phyloP scores from a whole-genome alignment of 1,140 invertebrate species.

The Drosophila asahinai region DNA sequence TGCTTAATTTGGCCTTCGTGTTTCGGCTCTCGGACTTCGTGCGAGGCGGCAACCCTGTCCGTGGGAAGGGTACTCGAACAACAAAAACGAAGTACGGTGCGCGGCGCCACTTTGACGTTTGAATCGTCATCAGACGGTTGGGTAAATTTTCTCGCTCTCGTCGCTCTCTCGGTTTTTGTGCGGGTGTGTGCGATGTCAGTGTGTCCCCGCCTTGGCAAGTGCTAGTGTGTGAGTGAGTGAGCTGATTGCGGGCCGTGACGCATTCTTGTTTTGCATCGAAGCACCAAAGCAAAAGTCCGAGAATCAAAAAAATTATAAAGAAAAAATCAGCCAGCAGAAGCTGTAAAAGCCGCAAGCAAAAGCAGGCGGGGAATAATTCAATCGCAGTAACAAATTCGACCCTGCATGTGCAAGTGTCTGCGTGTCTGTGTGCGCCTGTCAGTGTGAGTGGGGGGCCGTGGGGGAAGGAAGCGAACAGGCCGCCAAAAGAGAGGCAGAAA shows the following conservation, averaged over 20 bases:
- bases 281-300: slow-evolving; percentile 42
- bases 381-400: slow-evolving; percentile 32
- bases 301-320: slow-evolving; percentile 42
- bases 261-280: slow-evolving; percentile 78
- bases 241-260: slow-evolving; percentile 63
- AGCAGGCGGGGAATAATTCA: slow-evolving; percentile 9
- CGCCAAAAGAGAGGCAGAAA: slow-evolving; percentile 38
- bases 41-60: slow-evolving; percentile 50
- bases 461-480: slow-evolving; percentile 51
- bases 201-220: slow-evolving; percentile 26
- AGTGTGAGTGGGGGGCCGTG: slow-evolving; percentile 31
- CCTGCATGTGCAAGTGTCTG: slow-evolving; percentile 58
- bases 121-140: slow-evolving; percentile 78
- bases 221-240: slow-evolving; percentile 37
- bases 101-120: slow-evolving; percentile 76
- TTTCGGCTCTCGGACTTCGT: not conserved
- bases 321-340: slow-evolving; percentile 29
- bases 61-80: slow-evolving; percentile 71
- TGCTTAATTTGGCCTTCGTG: not conserved
- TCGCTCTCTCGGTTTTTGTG: slow-evolving; percentile 43
- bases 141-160: slow-evolving; percentile 73
- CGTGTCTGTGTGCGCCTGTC: slow-evolving; percentile 37
- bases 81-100: slow-evolving; percentile 63
- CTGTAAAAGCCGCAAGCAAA: slow-evolving; percentile 34
- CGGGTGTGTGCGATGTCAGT: slow-evolving; percentile 22